These are phyloP conservation scores for Rutilus rutilus DNA, from an alignment of 2,113 vertebrate genomes.

Conservation along the genomic window DNA sequence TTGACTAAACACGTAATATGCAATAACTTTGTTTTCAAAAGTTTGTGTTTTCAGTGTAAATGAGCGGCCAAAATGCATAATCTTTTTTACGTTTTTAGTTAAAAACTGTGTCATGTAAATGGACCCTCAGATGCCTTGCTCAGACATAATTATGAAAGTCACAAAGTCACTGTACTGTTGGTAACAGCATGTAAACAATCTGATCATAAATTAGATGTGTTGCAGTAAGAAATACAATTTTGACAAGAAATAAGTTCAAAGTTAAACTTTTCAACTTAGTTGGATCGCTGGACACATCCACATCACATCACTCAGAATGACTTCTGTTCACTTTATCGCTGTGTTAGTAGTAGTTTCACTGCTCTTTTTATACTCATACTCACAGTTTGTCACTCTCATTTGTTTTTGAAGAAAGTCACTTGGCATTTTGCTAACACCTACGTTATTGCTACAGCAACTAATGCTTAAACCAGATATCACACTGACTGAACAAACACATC, in stretches of 20 bases:
- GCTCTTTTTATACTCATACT: not conserved
- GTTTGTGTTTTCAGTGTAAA: no score
- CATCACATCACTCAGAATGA: not conserved
- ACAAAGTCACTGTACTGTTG: not conserved
- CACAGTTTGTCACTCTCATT: not conserved
- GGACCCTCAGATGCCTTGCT: not conserved
- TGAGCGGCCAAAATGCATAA: no score
- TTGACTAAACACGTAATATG: no score
- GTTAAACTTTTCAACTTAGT: not conserved
- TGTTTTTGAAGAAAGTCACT: constrained; percentile 3
- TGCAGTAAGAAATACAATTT: not conserved
- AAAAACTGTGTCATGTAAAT: no score
- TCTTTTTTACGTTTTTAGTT: no score
- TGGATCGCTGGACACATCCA: not conserved
- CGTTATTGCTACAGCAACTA: not conserved
- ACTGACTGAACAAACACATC: not conserved
- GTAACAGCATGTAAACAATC: not conserved
- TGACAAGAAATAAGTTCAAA: not conserved
- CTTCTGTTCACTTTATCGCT: not conserved
- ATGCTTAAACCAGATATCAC: constrained; percentile 4
- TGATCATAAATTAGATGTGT: not conserved
- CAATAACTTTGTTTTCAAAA: no score
- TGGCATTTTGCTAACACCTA: not conserved
- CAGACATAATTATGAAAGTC: not conserved
- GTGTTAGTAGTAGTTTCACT: not conserved